Base-by-base conservation (phyloP, 2,797 vertebrate genomes). In the Melanotaenia trifasciata region DNA sequence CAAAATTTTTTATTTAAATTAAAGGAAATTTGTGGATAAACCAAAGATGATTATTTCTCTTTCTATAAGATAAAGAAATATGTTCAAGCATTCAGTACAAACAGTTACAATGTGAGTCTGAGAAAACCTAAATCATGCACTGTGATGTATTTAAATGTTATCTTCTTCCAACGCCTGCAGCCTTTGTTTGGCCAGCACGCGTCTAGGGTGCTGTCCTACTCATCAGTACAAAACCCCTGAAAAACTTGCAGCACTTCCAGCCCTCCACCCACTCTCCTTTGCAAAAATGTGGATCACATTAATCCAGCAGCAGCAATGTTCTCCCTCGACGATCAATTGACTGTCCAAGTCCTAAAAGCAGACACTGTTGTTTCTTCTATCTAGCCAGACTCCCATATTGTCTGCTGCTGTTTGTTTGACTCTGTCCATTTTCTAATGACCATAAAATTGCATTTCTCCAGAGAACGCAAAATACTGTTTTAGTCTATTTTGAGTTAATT, bases 211-310 rank as follows among this genome's bases (percentile, higher is more conserved):
- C 85, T 76, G 80, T 86, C 79, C 72, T 72, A 58, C 72, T 89
- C 86, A 87, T 89, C 87, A 84, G 65, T 68, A 85, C 85, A 74
- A 81, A 85, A 81, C 45, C 67, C 78, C 80, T 18, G 40, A 81
- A 88, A 70, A 74, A 73, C 76, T 81, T 78, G 53, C 70, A 78
- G 64, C 53, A 67, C 73, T 85, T 81, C 76, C 81, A 89, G 64
- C 76, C 74, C 66, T 64, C 82, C 80, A 67, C 79, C 66, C 85
- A 61, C 80, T 60, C 82, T 72, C 78, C 54, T 68, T 51, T n/a
- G 10, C 22, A 73, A 91, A 30, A 94, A 94, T 91, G 90, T 94
- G 93, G 91, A 91, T 92, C 80, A 76, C 89, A 94, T 95, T 92
- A 93, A 90, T 79, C 82, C 86, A 36, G 88, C 85, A 79, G 86